Evolutionary conservation across 2,797 vertebrate genomes (phyloP).

Genomic region (Hylomyscus alleni): DNA sequence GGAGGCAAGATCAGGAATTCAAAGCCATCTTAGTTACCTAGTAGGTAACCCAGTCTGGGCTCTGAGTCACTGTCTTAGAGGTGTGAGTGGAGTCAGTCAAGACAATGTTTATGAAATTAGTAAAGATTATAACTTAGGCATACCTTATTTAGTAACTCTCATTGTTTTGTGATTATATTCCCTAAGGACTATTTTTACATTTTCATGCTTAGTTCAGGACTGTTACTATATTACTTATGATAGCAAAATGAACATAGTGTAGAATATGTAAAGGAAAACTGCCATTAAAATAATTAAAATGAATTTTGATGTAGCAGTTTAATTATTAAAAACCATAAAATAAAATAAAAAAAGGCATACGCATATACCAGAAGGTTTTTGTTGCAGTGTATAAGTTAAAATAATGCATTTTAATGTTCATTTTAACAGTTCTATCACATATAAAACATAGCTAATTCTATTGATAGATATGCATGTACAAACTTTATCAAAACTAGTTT

Average conservation of each 20-base stretch:
- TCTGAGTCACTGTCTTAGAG: not conserved
- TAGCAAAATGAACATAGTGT: conserved; percentile 28
- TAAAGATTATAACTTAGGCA: conserved; percentile 18
- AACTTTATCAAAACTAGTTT: conserved; percentile 42
- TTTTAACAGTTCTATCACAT: conserved; percentile 39
- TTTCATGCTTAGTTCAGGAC: conserved; percentile 17
- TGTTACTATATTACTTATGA: not conserved
- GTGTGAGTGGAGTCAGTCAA: not conserved
- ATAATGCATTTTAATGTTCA: conserved; percentile 21
- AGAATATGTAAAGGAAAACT: not conserved
- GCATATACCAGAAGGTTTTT: conserved; percentile 40
- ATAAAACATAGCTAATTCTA: conserved; percentile 50
- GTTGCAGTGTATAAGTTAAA: conserved; percentile 11
- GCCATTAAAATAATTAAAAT: conserved; percentile 16
- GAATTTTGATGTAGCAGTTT: conserved; percentile 13
- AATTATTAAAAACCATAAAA: conserved; percentile 45
- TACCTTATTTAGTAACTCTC: not conserved
- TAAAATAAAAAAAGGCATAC: not conserved
- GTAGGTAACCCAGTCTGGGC: not conserved
- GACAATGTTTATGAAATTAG: conserved; percentile 54
- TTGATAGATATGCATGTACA: not conserved
- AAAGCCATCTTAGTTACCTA: not conserved
- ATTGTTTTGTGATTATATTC: conserved; percentile 45
- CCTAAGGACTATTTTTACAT: not conserved
- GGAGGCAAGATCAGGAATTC: not conserved